Conservation (phyloP, 1,140 invertebrate genomes). For the silkworm (Bombyx mori) region DNA sequence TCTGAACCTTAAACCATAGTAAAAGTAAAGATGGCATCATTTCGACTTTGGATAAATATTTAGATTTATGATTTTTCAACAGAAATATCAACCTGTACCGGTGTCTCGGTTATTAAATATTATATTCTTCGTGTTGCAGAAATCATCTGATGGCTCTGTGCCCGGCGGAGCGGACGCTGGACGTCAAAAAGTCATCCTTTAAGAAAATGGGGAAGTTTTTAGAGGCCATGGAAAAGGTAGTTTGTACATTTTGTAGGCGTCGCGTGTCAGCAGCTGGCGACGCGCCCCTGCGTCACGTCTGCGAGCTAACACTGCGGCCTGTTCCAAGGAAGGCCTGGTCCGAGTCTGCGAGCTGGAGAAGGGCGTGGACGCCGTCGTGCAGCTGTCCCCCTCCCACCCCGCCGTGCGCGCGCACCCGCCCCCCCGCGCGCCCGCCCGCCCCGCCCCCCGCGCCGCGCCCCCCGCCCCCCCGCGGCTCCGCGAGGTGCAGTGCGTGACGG, state of each 20-base stretch:
- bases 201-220: constrained; percentile 92
- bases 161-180: constrained; percentile 76
- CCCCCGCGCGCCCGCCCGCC: constrained; percentile 28
- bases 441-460: constrained; percentile 27
- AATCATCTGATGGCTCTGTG: constrained; percentile 83
- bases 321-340: constrained; percentile 72
- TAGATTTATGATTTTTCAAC: too few species aligned
- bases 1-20: too few species aligned
- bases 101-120: too few species aligned
- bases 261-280: too few species aligned
- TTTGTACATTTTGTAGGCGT: not conserved
- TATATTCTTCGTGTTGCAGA: constrained; percentile 69
- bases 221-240: constrained; percentile 75
- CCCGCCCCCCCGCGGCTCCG: constrained; percentile 69
- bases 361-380: constrained; percentile 80
- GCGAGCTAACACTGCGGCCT: too few species aligned
- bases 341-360: constrained; percentile 79
- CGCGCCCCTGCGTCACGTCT: too few species aligned
- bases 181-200: constrained; percentile 90
- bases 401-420: constrained; percentile 32
- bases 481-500: constrained; percentile 81
- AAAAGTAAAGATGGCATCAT: too few species aligned
- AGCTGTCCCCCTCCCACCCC: constrained; percentile 72
- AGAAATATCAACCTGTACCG: too few species aligned
- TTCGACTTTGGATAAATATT: too few species aligned